Conservation (phyloP, 2,797 vertebrate genomes). For the Phoeniculus purpureus region DNA sequence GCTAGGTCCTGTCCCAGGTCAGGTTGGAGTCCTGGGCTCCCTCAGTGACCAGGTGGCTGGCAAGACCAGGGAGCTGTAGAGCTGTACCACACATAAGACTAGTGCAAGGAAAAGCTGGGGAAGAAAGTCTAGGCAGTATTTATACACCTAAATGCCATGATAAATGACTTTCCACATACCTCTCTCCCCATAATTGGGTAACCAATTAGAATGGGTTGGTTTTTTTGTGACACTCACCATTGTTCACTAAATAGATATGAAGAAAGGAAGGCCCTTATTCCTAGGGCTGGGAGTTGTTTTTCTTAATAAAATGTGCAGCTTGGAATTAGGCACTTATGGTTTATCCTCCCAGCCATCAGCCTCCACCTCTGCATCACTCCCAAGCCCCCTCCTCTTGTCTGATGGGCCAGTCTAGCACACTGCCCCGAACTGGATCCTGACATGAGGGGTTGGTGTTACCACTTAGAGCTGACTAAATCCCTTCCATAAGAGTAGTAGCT, state of each 20-base stretch:
- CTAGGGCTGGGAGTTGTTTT: not conserved
- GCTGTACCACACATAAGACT: fast-evolving
- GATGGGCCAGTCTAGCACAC: not conserved
- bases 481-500: not conserved
- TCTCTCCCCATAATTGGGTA: not conserved
- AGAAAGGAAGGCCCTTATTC: not conserved
- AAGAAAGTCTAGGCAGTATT: not conserved
- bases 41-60: not conserved
- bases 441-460: not conserved
- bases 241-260: not conserved
- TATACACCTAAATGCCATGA: not conserved
- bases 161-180: not conserved
- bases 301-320: not conserved
- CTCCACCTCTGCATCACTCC: not conserved
- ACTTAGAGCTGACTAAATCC: not conserved
- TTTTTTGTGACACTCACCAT: not conserved
- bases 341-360: not conserved
- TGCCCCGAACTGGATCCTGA: not conserved
- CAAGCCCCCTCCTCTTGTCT: not conserved
- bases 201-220: not conserved
- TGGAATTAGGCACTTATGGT: not conserved
- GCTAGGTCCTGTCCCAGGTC: not conserved
- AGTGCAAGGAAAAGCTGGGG: not conserved
- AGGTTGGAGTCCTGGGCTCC: fast-evolving
- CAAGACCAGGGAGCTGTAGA: not conserved